Evolutionary conservation across 2,797 vertebrate genomes (phyloP), one percentile per base, ranked within the genome.

Genomic region (Melanotaenia parkinsoni): DNA sequence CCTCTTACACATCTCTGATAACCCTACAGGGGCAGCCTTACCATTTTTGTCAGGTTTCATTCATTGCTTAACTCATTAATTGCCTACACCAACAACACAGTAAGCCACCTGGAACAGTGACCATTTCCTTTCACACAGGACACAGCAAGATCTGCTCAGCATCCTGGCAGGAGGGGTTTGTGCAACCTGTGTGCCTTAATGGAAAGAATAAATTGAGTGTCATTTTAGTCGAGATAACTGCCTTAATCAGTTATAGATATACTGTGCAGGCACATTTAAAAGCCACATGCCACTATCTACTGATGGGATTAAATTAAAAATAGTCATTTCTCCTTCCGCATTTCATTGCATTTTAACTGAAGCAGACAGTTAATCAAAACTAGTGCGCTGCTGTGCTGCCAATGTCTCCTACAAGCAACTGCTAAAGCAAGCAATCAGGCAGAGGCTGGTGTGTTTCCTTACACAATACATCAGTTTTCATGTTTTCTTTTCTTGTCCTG

Each of bases 161-260:
- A 75, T 77, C 51, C 77, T 86, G 87, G 89, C 88, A 86, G 85
- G 88, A 82, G 72, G 68, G 62, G 33, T 83, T 84, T 82, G 62
- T 40, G 59, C 63, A 67, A 65, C 69, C 72, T n/a, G 6, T 45
- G 57, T 26, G 62, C 74, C 61, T 58, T 84, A 83, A 88, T 84
- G 62, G 74, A 74, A 60, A 82, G 74, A 90, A 89, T 88, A 89
- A 87, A 91, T 85, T 79, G 76, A 71, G 74, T 91, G 88, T 88
- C 85, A 87, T 85, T 86, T 87, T 59, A 70, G 76, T 80, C 73
- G 0, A 74, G 79, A 77, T 69, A 84, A 81, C 57, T 74, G 69
- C 82, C 69, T 64, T 88, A 84, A 88, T 85, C 85, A 89, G 83
- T 66, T 70, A 58, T 58, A 79, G 75, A 43, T 45, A 13, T 45